A percentile compares a stretch with the other conserved stretches of the same genome.
Conservation (phyloP, 2,113 vertebrate species). For the Orthonyx spaldingii region DNA sequence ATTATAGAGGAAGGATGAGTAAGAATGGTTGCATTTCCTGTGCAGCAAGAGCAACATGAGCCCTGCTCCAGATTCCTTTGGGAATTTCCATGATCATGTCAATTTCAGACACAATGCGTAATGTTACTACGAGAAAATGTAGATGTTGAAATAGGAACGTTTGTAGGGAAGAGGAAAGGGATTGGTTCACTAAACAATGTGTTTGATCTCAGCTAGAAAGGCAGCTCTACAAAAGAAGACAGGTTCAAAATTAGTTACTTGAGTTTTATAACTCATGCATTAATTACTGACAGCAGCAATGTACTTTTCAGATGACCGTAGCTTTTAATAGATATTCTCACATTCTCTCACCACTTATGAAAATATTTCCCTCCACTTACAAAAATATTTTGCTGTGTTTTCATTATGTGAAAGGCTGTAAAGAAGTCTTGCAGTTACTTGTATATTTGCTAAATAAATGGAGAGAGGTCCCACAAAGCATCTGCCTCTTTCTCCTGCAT, state of each 20-base stretch:
- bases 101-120: neutral
- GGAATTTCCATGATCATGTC: slow-evolving; percentile 16
- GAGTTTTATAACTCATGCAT: neutral
- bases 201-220: neutral
- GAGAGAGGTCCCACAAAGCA: neutral
- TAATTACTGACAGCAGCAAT: neutral
- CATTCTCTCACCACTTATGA: neutral
- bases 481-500: neutral
- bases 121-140: neutral
- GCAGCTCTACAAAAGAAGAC: neutral
- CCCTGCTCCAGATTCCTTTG: neutral
- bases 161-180: neutral
- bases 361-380: neutral
- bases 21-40: slow-evolving; percentile 42
- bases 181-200: neutral
- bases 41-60: neutral
- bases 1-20: slow-evolving; percentile 49
- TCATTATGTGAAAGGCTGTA: neutral
- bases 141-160: neutral
- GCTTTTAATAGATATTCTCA: neutral
- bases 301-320: neutral
- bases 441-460: neutral
- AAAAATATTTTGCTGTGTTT: neutral
- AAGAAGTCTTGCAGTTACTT: neutral
- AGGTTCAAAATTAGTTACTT: neutral